Evolutionary conservation across 2,888 invertebrate genomes (phyloP), one percentile per base, ranked within the genome.

Genomic region (Galerucella pusilla): DNA sequence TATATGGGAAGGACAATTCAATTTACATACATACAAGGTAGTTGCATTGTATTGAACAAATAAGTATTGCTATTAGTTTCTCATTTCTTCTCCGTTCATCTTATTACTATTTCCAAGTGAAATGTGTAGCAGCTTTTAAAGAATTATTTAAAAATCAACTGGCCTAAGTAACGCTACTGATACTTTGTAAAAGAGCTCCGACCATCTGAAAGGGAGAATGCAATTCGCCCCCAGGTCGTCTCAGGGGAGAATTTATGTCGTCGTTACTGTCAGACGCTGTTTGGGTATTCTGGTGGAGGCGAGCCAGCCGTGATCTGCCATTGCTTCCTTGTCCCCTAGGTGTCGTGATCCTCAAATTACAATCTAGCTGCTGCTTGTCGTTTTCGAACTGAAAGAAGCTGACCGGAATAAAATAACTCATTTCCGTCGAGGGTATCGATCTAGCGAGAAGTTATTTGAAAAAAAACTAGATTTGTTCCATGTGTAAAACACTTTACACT

Each of bases 261-360:
- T 85, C 85, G 87, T 87, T 87, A 87, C 86, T 86, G 87, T 87
- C 87, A 85, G 85, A 84, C 84, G 81, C 85, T 85, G 86, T 86
- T 86, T 86, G 86, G 85, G 85, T 85, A 83, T 83, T 82, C 83
- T 72, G 78, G 77, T 76, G 79, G 74, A 52, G 74, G 78, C 71
- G 68, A 75, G 35, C 66, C 71, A 67, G 74, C 73, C 76, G 77
- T 75, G 77, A 75, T 76, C 76, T 75, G 75, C 78, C 75, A 70
- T 76, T 75, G 77, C 81, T 80, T 71, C 76, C 79, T 80, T 78
- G 84, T 86, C 86, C 86, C 86, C 80, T 84, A 86, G 87, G 86
- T 86, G 86, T 86, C 85, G 86, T 86, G 86, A 86, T 86, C 85
- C 86, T 86, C 86, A 86, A 87, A 87, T 87, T 87, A 86, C 86